Evolutionary conservation across 2,797 vertebrate genomes (phyloP).

Genomic region (Zalophus californianus): DNA sequence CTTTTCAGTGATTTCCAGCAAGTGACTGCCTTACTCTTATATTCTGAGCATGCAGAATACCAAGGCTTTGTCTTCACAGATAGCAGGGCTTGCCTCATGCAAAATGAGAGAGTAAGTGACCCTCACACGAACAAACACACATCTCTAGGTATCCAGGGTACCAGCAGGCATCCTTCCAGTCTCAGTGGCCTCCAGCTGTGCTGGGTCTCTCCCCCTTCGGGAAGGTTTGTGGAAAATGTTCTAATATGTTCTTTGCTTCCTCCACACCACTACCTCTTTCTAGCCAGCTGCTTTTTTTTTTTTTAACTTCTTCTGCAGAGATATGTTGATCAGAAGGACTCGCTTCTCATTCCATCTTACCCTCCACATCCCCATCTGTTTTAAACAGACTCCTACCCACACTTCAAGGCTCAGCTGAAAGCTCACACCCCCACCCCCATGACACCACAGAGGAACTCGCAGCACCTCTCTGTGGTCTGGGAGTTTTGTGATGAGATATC

Average conservation of each 20-base stretch:
- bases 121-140: not conserved
- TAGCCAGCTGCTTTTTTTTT: not conserved
- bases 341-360: not conserved
- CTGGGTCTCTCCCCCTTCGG: not conserved
- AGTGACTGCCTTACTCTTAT: not conserved
- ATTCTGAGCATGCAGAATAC: not conserved
- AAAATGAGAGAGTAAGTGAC: not conserved
- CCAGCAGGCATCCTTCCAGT: not conserved
- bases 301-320: not conserved
- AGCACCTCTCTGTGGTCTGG: not conserved
- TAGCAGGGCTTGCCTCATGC: not conserved
- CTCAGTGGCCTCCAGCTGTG: not conserved
- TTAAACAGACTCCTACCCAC: not conserved
- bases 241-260: not conserved
- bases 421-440: not conserved
- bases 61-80: not conserved
- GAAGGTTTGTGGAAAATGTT: not conserved
- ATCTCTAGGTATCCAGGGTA: not conserved
- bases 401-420: not conserved
- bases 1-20: conserved; percentile 10
- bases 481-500: not conserved
- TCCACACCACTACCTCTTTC: not conserved
- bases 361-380: not conserved
- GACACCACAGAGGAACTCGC: not conserved
- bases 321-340: not conserved